A percentile compares a stretch with the other conserved stretches of the same genome.
These are phyloP conservation scores for Cephalotes varians DNA, from an alignment of 2,888 invertebrate species.

Conservation along the genomic window DNA sequence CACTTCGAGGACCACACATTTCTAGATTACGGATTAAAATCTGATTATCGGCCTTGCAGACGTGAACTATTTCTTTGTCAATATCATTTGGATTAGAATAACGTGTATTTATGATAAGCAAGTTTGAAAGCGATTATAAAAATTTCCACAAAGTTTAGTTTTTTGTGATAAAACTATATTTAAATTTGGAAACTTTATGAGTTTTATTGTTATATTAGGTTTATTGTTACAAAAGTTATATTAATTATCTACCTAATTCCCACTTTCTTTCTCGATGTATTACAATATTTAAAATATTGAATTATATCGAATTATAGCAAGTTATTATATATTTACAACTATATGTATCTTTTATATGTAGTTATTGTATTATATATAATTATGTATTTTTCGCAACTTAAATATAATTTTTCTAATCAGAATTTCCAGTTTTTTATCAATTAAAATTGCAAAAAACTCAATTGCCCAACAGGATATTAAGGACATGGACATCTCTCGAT, in stretches of 20 bases:
- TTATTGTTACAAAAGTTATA: too few species aligned
- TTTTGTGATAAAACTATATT: neutral
- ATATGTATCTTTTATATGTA: too few species aligned
- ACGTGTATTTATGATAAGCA: neutral
- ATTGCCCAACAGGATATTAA: neutral
- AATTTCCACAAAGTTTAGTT: neutral
- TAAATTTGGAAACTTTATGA: neutral
- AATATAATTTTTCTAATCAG: neutral
- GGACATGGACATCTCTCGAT: neutral
- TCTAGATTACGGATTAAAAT: neutral
- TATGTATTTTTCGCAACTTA: neutral
- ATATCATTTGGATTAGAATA: neutral
- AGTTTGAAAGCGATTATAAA: neutral
- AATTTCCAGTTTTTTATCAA: neutral
- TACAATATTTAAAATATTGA: neutral
- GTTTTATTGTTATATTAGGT: neutral
- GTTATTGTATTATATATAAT: neutral
- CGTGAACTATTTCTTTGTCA: neutral
- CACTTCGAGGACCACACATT: neutral
- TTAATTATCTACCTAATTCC: too few species aligned
- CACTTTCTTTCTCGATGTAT: neutral
- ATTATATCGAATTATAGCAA: neutral
- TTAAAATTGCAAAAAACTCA: neutral
- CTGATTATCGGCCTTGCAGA: neutral
- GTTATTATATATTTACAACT: too few species aligned